phyloP scores from a whole-genome alignment of 2,888 invertebrate species.

The Cactoblastis cactorum region DNA sequence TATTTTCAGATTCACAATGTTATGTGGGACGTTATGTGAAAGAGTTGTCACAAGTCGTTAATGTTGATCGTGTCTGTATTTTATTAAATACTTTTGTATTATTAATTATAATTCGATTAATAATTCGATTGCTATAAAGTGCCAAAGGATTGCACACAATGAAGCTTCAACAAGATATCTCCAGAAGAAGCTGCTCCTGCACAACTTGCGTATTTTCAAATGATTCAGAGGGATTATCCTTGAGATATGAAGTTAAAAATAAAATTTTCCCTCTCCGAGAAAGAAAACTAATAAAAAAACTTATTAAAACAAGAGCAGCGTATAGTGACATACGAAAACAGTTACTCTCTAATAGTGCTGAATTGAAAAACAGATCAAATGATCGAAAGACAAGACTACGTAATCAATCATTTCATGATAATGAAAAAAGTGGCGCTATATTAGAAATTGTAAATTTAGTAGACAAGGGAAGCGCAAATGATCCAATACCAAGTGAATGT shows the following conservation, averaged over 20 bases:
- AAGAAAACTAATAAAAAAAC: constrained; percentile 42
- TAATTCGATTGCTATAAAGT: constrained; percentile 3
- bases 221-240: constrained; percentile 36
- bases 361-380: constrained; percentile 23
- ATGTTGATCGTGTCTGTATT: constrained; percentile 23
- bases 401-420: constrained; percentile 18
- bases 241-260: constrained; percentile 30
- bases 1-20: constrained; percentile 14
- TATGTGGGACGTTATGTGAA: constrained; percentile 25
- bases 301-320: constrained; percentile 48
- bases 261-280: constrained; percentile 47
- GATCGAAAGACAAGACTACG: constrained; percentile 26
- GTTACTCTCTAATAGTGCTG: constrained; percentile 39
- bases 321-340: constrained; percentile 49
- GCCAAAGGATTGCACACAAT: constrained; percentile 33
- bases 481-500: constrained; percentile 35
- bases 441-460: constrained; percentile 39
- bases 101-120: constrained; percentile 21
- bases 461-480: constrained; percentile 37
- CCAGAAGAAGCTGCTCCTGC: constrained; percentile 34
- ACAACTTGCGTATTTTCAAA: constrained; percentile 40
- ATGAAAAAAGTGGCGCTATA: constrained; percentile 33
- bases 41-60: constrained; percentile 21
- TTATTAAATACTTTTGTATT: constrained; percentile 17
- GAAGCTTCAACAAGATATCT: constrained; percentile 29